Evolutionary conservation across 2,888 invertebrate genomes (phyloP).

Genomic region (Monoplex corrugatus): DNA sequence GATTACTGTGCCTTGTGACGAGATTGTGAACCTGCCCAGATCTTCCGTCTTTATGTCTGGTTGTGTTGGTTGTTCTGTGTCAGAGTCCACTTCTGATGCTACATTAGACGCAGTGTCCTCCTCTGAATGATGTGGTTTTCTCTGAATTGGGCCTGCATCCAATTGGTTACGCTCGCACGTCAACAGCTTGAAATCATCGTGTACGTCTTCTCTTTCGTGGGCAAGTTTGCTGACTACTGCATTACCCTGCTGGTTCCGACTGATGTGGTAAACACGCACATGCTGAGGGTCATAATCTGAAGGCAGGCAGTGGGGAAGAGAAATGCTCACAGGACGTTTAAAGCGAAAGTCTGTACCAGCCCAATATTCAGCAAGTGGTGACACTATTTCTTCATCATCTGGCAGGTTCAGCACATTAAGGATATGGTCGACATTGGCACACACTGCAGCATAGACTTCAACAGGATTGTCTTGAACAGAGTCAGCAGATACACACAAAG

Average conservation of each 20-base stretch:
- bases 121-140: too few relatives aligned
- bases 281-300: not conserved
- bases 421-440: not conserved
- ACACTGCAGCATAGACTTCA: not conserved
- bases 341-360: not conserved
- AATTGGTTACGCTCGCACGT: too few relatives aligned
- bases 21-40: not conserved
- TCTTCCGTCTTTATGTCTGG: too few relatives aligned
- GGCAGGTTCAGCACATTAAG: not conserved
- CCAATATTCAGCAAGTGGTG: not conserved
- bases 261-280: not conserved
- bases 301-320: not conserved
- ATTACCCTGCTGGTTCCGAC: not conserved
- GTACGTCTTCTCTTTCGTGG: not conserved
- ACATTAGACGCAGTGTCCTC: too few relatives aligned
- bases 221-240: not conserved
- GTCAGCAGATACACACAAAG: too few relatives aligned
- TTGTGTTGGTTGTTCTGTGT: too few relatives aligned
- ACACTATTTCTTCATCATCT: slow-evolving; percentile 12
- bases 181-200: not conserved
- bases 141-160: too few relatives aligned
- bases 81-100: too few relatives aligned
- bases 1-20: too few relatives aligned
- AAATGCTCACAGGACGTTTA: not conserved
- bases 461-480: too few relatives aligned